A percentile compares a stretch with the other conserved stretches of the same genome.
Evolutionary conservation across 2,113 vertebrate species (phyloP).

Genomic region (Gymnobelideus leadbeateri): DNA sequence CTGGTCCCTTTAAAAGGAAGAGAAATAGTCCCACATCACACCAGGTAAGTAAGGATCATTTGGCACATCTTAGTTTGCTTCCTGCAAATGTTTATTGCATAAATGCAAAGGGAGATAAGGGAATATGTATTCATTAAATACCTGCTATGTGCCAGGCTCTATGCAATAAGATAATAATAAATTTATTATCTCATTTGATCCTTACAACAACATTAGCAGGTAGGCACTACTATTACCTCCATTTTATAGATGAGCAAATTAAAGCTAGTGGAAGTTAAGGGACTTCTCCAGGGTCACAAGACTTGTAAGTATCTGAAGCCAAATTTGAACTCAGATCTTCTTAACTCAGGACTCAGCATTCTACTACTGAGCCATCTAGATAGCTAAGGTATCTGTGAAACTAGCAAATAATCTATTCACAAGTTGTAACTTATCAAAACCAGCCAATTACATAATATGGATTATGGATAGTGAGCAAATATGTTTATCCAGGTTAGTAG

Average conservation of each 20-base stretch:
- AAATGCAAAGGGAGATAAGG: not conserved
- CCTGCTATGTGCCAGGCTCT: not conserved
- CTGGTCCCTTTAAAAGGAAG: not conserved
- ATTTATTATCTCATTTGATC: not conserved
- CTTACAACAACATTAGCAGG: not conserved
- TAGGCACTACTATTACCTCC: not conserved
- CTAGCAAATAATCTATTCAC: not conserved
- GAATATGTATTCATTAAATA: conserved; percentile 9
- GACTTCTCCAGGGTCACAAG: not conserved
- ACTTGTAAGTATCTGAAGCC: not conserved
- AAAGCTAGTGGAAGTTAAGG: not conserved
- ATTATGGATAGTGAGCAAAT: not conserved
- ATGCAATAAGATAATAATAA: too few relatives aligned
- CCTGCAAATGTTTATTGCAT: not conserved
- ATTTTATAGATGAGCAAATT: not conserved
- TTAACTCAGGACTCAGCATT: not conserved
- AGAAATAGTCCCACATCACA: not conserved
- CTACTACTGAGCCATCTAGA: not conserved
- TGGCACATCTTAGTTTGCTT: not conserved
- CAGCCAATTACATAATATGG: not conserved
- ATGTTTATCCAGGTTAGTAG: not conserved
- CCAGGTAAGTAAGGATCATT: not conserved
- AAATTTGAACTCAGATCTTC: not conserved
- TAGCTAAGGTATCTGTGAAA: not conserved
- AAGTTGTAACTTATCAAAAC: not conserved